Base-by-base conservation (phyloP, 2,113 vertebrate species). In the Nibea coibor region DNA sequence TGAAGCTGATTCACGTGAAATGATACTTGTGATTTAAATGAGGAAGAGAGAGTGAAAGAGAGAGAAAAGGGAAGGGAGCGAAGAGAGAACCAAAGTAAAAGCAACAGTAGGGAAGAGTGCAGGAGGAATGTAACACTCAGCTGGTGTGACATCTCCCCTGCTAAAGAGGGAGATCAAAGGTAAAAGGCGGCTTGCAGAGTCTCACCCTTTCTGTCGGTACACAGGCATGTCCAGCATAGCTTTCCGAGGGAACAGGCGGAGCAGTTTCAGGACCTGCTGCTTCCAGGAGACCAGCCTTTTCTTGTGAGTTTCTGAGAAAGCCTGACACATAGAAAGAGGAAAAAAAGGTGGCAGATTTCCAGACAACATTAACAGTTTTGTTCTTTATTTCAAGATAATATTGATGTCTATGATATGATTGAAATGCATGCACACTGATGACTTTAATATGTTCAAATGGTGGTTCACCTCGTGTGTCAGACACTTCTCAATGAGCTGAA, bases 401-500 rank as follows among this genome's bases (percentile, higher is more conserved):
- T 24, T 24, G 1, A 17, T 50, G 20, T 26, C 2, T 26, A 26
- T 26, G 24, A 26, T 26, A 26, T 26, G 24, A 26, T 26, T 26
- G 24, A 26, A 48, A 59, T 48, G 6, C 9, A 42, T 26, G 28
- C 14, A 73, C 1, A 59, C 20, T 58, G 47, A 66, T 47, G 3
- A 19, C 4, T 43, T 12, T 10, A 26, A 26, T 47, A 59, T 15
- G 15, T 53, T 63, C 0, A 77, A 42, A n/a, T 2, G 0, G 3
- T 0, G 42, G 2, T 3, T 91, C 75, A 97, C 97, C 96, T 98
- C 97, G 57, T 98, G 97, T 76, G 95, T 93, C 84, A 98, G 93
- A 95, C 97, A 96, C 89, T 98, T 98, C 90, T 98, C 97, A 35
- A 98, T 96, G 69, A 98, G 96, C 91, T 98, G 97, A 92, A 98